phyloP scores from a whole-genome alignment of 1,140 invertebrate genomes.

The Macrosteles quadrilineatus region DNA sequence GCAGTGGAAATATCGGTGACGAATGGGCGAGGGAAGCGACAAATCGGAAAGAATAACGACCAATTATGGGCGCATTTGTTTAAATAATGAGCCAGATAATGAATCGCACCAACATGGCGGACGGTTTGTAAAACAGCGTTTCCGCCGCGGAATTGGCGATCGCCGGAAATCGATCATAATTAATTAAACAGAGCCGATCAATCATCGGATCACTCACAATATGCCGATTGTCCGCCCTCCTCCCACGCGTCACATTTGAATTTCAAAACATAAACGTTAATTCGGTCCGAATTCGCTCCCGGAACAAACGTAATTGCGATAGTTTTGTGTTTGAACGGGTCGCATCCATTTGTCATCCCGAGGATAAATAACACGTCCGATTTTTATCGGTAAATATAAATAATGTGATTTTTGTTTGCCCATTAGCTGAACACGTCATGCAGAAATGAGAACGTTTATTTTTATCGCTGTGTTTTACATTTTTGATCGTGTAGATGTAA shows the following conservation, averaged over 20 bases:
- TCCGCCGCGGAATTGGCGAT: constrained; percentile 15
- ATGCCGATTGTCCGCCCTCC: neutral
- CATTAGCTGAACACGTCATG: too few relatives aligned
- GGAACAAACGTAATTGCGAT: neutral
- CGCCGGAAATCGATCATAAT: constrained; percentile 34
- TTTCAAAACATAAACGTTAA: constrained; percentile 12
- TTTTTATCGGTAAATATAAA: too few relatives aligned
- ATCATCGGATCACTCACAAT: constrained; percentile 29
- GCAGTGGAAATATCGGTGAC: neutral
- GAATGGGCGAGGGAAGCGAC: constrained; percentile 13
- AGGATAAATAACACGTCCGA: too few relatives aligned
- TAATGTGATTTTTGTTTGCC: too few relatives aligned
- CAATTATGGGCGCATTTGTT: constrained; percentile 25
- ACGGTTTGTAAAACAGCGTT: constrained; percentile 14
- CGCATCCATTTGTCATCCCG: neutral
- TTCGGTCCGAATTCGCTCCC: too few relatives aligned
- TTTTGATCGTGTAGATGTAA: too few relatives aligned
- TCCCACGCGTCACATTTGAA: constrained; percentile 15
- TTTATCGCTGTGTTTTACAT: too few relatives aligned
- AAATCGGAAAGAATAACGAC: constrained; percentile 27
- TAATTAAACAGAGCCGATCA: constrained; percentile 33
- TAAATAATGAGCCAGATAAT: constrained; percentile 23
- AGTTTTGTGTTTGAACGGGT: neutral
- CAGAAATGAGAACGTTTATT: too few relatives aligned
- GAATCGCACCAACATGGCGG: constrained; percentile 24